Conservation (phyloP, 2,113 vertebrate genomes). For the Prolemur simus region DNA sequence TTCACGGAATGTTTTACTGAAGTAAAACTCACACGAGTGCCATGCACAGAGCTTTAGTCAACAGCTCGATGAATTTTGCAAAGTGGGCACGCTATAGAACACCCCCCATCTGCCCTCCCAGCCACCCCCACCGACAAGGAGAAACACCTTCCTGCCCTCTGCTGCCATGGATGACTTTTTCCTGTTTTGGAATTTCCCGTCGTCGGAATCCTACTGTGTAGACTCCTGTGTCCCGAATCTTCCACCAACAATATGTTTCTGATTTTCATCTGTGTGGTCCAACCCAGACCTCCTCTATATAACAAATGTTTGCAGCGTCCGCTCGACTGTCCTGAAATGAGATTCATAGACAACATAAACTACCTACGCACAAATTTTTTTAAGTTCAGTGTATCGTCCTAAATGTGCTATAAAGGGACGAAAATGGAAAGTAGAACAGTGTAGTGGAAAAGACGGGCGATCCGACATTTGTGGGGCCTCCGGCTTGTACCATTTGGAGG, state of each 20-base stretch:
- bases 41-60: background rate
- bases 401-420: background rate
- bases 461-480: background rate
- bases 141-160: no score
- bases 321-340: background rate
- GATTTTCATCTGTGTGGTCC: background rate
- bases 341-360: background rate
- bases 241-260: background rate
- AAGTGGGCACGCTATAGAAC: background rate
- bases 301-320: background rate
- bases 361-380: background rate
- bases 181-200: background rate
- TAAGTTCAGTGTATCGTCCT: background rate
- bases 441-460: background rate
- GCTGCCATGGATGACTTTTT: background rate
- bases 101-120: background rate
- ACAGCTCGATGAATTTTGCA: background rate
- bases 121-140: background rate
- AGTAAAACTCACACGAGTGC: background rate
- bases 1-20: background rate
- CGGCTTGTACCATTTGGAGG: background rate
- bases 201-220: background rate
- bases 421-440: accelerated
- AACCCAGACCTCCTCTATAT: background rate
- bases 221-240: accelerated